A percentile compares a stretch with the other conserved stretches of the same genome.
Conservation (phyloP, 2,797 vertebrate genomes). For the Diplodus sargus region DNA sequence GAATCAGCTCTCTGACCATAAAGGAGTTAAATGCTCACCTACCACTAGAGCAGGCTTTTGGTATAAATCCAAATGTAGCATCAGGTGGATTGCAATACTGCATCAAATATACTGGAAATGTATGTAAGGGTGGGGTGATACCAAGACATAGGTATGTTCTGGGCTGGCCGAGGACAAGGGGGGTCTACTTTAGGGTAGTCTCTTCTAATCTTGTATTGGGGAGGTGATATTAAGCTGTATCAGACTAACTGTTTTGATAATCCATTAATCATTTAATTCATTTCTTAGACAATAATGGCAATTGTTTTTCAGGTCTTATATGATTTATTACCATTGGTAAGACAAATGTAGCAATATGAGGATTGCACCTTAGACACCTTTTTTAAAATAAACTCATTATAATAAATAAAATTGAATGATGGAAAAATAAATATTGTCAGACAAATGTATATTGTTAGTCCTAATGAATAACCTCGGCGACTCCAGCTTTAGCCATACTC, state of each 20-base stretch:
- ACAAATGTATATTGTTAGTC: not conserved
- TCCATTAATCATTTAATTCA: too few relatives aligned
- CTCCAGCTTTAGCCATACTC: too few relatives aligned
- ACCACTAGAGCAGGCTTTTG: not conserved
- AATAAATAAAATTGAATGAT: too few relatives aligned
- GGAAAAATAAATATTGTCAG: too few relatives aligned
- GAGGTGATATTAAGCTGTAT: too few relatives aligned
- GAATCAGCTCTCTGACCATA: conserved; percentile 17
- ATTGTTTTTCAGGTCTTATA: not conserved
- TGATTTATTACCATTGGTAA: not conserved
- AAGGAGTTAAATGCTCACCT: conserved; percentile 4
- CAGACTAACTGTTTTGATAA: too few relatives aligned
- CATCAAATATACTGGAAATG: conserved; percentile 1
- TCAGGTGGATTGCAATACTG: not conserved
- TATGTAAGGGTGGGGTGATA: not conserved
- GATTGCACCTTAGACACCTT: not conserved
- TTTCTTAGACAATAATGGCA: not conserved
- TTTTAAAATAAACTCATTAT: too few relatives aligned
- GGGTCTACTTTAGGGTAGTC: too few relatives aligned
- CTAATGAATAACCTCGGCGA: too few relatives aligned
- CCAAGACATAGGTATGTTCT: not conserved
- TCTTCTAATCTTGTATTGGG: too few relatives aligned
- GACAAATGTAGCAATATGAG: not conserved
- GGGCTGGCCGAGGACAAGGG: too few relatives aligned
- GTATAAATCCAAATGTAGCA: conserved; percentile 27